These are phyloP conservation scores for Silvanus unidentatus DNA, from an alignment of 2,888 invertebrate species.

Conservation along the genomic window DNA sequence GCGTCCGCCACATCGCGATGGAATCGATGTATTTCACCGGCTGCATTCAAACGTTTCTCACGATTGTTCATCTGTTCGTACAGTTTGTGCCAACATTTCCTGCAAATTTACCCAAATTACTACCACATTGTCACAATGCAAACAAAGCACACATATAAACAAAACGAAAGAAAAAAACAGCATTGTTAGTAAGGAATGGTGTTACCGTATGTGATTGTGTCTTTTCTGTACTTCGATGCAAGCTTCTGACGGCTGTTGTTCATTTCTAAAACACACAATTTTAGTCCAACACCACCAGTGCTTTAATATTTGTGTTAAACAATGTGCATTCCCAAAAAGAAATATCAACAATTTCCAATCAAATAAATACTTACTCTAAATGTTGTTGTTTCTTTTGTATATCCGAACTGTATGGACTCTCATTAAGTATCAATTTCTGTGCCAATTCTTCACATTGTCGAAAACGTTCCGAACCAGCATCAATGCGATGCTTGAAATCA, in stretches of 20 bases:
- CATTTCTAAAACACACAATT: constrained; percentile 39
- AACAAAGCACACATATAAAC: too few species aligned
- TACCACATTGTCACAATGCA: too few species aligned
- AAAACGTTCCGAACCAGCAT: constrained; percentile 84
- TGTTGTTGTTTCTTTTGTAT: constrained; percentile 83
- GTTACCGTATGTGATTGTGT: constrained; percentile 50
- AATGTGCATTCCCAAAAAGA: not conserved
- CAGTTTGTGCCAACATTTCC: constrained; percentile 69
- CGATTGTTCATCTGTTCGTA: constrained; percentile 81
- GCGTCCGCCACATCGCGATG: constrained; percentile 94
- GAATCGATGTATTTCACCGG: constrained; percentile 95
- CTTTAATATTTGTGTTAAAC: too few species aligned
- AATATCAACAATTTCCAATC: too few species aligned
- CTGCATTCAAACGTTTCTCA: constrained; percentile 82
- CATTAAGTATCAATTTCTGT: constrained; percentile 77
- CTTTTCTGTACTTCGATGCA: constrained; percentile 49
- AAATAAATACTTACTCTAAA: constrained; percentile 59
- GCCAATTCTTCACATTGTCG: constrained; percentile 86
- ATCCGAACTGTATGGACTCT: constrained; percentile 78
- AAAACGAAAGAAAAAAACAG: not conserved
- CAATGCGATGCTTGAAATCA: constrained; percentile 85
- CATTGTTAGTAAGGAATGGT: not conserved
- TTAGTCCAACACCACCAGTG: constrained; percentile 39
- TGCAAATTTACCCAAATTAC: too few species aligned
- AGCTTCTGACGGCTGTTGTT: constrained; percentile 42